Evolutionary conservation across 2,797 vertebrate species (phyloP).

Genomic region (Rousettus madagascariensis): DNA sequence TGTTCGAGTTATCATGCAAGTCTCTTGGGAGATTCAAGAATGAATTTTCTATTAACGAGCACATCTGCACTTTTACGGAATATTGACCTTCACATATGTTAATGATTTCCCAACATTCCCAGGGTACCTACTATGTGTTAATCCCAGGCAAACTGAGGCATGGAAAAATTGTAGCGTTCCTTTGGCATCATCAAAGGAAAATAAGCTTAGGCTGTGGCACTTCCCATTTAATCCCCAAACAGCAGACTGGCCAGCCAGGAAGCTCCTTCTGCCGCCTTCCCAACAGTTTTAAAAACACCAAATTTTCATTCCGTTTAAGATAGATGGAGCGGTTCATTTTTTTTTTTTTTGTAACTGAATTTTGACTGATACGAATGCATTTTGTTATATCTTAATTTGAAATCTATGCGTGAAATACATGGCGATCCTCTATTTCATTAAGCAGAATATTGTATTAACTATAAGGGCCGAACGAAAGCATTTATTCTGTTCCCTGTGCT

Average conservation of each 20-base stretch:
- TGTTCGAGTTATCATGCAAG: neutral
- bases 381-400: constrained; percentile 10
- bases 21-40: neutral
- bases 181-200: neutral
- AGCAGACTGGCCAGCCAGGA: neutral
- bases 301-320: neutral
- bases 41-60: neutral
- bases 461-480: neutral
- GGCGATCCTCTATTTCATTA: neutral
- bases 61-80: neutral
- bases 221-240: neutral
- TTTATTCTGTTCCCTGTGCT: neutral
- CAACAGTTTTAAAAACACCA: neutral
- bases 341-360: neutral
- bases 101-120: neutral
- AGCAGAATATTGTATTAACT: neutral
- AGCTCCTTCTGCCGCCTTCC: neutral
- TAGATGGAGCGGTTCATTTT: neutral
- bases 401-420: constrained; percentile 7
- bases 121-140: neutral
- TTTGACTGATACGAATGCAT: neutral
- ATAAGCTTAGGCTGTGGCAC: neutral
- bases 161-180: neutral
- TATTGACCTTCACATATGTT: neutral
- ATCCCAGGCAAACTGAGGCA: neutral